Conservation (phyloP, 2,888 invertebrate species). For the Phaedon cochleariae region DNA sequence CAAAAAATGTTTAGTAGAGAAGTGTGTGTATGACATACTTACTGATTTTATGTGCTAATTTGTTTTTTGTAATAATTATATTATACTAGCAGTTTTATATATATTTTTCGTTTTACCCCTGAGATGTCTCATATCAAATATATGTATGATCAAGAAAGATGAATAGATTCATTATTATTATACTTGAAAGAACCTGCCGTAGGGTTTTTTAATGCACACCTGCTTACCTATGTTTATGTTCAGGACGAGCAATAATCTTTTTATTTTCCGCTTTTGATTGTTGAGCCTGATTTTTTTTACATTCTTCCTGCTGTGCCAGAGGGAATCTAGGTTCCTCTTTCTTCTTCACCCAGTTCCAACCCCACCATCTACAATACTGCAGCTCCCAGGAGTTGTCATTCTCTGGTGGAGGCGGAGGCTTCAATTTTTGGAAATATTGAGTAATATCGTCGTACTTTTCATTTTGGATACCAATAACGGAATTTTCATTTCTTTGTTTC, state of each 20-base stretch:
- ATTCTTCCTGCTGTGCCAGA: neutral
- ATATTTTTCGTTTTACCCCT: too few relatives aligned
- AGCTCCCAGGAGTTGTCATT: slow-evolving; percentile 44
- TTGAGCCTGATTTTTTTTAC: neutral
- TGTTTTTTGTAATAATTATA: too few relatives aligned
- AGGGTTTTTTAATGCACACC: too few relatives aligned
- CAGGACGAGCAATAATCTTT: neutral
- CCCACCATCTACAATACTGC: slow-evolving; percentile 50
- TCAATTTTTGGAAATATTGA: neutral
- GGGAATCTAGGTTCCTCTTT: slow-evolving; percentile 2
- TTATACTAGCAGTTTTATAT: too few relatives aligned
- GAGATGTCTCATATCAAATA: too few relatives aligned
- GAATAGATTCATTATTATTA: too few relatives aligned
- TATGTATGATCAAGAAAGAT: too few relatives aligned
- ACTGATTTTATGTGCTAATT: too few relatives aligned
- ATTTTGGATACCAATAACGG: neutral
- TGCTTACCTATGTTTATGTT: neutral
- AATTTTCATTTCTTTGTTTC: neutral
- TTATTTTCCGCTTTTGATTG: neutral
- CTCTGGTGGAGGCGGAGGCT: slow-evolving; percentile 42
- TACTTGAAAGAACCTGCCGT: too few relatives aligned
- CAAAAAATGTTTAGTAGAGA: too few relatives aligned
- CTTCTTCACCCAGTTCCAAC: slow-evolving; percentile 49
- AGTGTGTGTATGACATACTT: too few relatives aligned
- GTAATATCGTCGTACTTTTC: neutral